A percentile compares a stretch with the other conserved stretches of the same genome.
Evolutionary conservation across 2,113 vertebrate species (phyloP).

Genomic region (Cinclus mexicanus): DNA sequence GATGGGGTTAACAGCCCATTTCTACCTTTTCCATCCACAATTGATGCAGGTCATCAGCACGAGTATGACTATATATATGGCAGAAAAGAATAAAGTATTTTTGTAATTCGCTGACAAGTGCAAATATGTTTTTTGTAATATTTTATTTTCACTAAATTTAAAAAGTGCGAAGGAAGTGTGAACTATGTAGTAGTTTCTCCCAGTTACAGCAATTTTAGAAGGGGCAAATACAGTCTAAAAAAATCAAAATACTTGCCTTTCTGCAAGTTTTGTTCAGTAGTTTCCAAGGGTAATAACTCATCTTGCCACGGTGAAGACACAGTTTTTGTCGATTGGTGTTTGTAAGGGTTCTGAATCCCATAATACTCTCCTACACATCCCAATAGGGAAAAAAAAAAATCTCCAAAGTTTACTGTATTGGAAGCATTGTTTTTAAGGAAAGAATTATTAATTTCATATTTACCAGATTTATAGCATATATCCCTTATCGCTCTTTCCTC

Average conservation of each 20-base stretch:
- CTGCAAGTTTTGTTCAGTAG: conserved; percentile 44
- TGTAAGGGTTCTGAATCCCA: conserved; percentile 46
- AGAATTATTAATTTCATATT: conserved; percentile 14
- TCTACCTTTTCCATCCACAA: not conserved
- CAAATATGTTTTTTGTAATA: not conserved
- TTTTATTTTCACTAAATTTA: not conserved
- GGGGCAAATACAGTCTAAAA: not conserved
- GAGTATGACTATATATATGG: not conserved
- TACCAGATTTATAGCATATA: conserved; percentile 74
- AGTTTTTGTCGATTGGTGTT: not conserved
- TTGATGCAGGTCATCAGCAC: not conserved
- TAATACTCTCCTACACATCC: conserved; percentile 73
- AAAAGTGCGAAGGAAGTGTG: not conserved
- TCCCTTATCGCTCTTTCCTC: conserved; percentile 77
- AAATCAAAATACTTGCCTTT: conserved; percentile 66
- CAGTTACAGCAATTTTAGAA: not conserved
- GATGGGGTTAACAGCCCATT: not conserved
- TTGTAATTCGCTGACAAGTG: not conserved
- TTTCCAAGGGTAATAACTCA: conserved; percentile 44
- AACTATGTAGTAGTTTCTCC: not conserved
- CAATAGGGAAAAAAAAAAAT: not conserved
- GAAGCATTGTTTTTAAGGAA: not conserved
- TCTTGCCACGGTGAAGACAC: not conserved
- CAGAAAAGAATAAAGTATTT: not conserved
- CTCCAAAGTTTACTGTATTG: not conserved